Conservation (phyloP, 2,888 invertebrate genomes). For the Drosophila pseudotalamancana region DNA sequence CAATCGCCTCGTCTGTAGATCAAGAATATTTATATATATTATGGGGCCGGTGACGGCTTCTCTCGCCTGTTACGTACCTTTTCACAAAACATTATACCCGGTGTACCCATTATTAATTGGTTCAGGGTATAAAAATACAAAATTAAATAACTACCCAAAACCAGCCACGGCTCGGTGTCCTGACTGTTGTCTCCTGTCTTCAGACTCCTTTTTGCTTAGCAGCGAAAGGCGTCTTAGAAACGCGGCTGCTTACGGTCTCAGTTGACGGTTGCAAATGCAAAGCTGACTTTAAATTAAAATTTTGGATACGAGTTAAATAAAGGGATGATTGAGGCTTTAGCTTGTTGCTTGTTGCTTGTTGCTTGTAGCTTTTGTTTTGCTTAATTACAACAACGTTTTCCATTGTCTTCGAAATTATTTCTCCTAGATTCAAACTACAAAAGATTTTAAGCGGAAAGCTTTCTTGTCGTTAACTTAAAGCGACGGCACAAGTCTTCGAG, state of each 20-base stretch:
- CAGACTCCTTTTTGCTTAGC: background rate
- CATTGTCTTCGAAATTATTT: no score
- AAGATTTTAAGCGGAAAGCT: background rate
- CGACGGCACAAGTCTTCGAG: background rate
- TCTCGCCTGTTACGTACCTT: no score
- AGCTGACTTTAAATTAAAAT: slow-evolving; percentile 26
- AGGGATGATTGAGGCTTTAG: slow-evolving; percentile 1
- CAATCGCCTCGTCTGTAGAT: no score
- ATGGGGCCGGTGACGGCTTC: no score
- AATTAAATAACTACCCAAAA: slow-evolving; percentile 28
- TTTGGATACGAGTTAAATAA: background rate
- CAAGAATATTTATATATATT: no score
- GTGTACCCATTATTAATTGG: no score
- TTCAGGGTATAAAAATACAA: no score
- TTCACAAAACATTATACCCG: no score
- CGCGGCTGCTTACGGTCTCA: slow-evolving; percentile 30
- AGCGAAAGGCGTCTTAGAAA: slow-evolving; percentile 12
- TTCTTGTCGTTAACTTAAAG: background rate
- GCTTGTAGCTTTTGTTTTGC: no score
- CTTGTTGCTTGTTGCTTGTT: background rate
- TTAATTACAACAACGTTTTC: no score
- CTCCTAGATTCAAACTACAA: background rate
- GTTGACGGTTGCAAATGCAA: slow-evolving; percentile 18
- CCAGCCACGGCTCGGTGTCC: background rate
- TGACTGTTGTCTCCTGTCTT: background rate